Evolutionary conservation across 2,797 vertebrate species (phyloP), one percentile per base, ranked within the genome.

Genomic region (Acridotheres tristis): DNA sequence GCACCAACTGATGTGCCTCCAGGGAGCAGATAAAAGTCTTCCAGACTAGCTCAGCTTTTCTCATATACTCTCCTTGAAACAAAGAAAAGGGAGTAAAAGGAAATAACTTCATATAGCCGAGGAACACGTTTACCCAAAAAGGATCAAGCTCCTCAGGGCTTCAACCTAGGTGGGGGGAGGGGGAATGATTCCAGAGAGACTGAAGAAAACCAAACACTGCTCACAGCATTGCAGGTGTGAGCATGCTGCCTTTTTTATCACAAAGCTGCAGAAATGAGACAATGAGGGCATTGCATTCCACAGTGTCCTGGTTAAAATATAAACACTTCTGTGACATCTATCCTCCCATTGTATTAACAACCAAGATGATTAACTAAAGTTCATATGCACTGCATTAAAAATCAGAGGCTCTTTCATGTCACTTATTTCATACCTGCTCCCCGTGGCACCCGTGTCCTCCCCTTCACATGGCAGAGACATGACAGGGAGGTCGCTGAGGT

Each of bases 151-250:
- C 58, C 73, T 79, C 47, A 22, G 80, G 83, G 77, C 57, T 71
- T 90, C 25, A 19, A 17, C 26, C 14, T 62, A 77, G 22, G 30
- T 40, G 19, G 59, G 59, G 32, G 34, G 34, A n/a, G n/a, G 4
- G 12, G 23, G 43, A 38, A 1, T 5, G 11, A 20, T 83, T 92
- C 67, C 43, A 81, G 92, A 94, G 85, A 89, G 43, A 19, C 36
- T 75, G 69, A 66, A 89, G 53, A 69, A 93, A 94, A 69, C 25
- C 73, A 69, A 90, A 79, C 40, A 59, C 22, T 77, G 80, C 78
- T 83, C 58, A 80, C 66, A 94, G 85, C 88, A 55, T 25, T 58
- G 85, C 96, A 96, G 89, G 95, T 91, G 76, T 55, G 76, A 96
- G 80, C 83, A 34, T 95, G 85, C 77, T 89, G 53, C 55, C 57